Base-by-base conservation (phyloP, 2,113 vertebrate genomes). In the Charadrius vociferus region DNA sequence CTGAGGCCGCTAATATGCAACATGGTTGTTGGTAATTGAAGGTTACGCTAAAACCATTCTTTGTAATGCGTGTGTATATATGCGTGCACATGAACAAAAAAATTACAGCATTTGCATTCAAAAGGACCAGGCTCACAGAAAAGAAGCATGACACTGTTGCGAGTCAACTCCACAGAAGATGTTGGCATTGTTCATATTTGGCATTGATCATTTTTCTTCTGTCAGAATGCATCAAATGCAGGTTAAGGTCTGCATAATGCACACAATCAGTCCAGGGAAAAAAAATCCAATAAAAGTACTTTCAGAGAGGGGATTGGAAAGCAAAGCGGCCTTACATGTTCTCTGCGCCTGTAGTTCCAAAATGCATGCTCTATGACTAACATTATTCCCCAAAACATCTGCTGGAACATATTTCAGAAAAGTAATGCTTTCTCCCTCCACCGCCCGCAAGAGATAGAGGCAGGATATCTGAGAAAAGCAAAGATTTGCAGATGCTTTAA, bases 1-100 rank as follows among this genome's bases (percentile, higher is more conserved):
- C 14, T 52, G 59, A 36, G 9, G 18, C 1, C 1, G 0, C 8
- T 45, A 18, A n/a, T n/a, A 49, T 3, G 15, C 26, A 32, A 14
- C 0, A 3, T 27, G 3, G 24, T 68, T 83, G 47, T 30, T 73
- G 13, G 29, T 32, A n/a, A 47, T 61, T 49, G 36, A 82, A 55
- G 43, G 12, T 91, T 83, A 47, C 29, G 59, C 22, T 82, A 34
- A 85, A 72, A 39, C 4, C 0, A 0, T n/a, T 75, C 16, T 45
- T 71, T 61, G n/a, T 52, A 81, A n/a, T 10, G 2, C n/a, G 13
- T 32, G 4, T 63, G 9, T 18, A 39, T 58, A 7, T n/a, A 37
- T 30, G 34, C 15, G 39, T 9, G 27, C 23, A 63, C 12, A 61
- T 0, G 1, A 82, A 52, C 7, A 15, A 55, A 34, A 47, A 32